A percentile compares a stretch with the other conserved stretches of the same genome.
These are phyloP conservation scores for Agrochola macilenta DNA, from an alignment of 2,888 invertebrate genomes.

Conservation along the genomic window DNA sequence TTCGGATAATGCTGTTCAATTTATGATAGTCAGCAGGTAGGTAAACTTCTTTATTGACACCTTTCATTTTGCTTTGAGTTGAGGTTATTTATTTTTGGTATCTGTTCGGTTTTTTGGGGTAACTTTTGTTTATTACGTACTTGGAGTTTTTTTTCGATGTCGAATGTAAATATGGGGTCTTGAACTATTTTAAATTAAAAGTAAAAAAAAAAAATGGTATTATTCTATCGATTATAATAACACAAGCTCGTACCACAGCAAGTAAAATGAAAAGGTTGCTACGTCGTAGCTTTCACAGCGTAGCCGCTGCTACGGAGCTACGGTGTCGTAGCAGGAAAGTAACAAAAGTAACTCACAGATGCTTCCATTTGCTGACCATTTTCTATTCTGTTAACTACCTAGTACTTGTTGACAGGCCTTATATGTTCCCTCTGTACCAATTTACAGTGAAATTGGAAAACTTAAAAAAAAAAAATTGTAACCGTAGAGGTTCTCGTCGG, in stretches of 20 bases:
- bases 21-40: slow-evolving; percentile 63
- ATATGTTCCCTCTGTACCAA: neutral
- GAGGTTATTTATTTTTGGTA: slow-evolving; percentile 12
- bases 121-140: neutral
- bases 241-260: no score
- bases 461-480: neutral
- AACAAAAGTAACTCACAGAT: neutral
- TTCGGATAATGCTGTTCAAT: slow-evolving; percentile 64
- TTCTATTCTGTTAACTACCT: neutral
- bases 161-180: neutral
- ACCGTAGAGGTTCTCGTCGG: neutral
- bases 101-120: neutral
- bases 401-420: neutral
- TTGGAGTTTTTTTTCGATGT: no score
- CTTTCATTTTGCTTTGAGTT: slow-evolving; percentile 51
- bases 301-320: slow-evolving; percentile 17
- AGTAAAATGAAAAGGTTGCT: neutral
- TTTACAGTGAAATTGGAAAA: neutral
- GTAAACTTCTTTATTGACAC: slow-evolving; percentile 61
- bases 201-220: no score
- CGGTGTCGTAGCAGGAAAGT: slow-evolving; percentile 8
- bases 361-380: neutral
- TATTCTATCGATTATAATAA: neutral
- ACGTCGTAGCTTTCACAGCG: neutral
- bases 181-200: neutral